phyloP scores from a whole-genome alignment of 2,113 vertebrate genomes.

The Sorex araneus region DNA sequence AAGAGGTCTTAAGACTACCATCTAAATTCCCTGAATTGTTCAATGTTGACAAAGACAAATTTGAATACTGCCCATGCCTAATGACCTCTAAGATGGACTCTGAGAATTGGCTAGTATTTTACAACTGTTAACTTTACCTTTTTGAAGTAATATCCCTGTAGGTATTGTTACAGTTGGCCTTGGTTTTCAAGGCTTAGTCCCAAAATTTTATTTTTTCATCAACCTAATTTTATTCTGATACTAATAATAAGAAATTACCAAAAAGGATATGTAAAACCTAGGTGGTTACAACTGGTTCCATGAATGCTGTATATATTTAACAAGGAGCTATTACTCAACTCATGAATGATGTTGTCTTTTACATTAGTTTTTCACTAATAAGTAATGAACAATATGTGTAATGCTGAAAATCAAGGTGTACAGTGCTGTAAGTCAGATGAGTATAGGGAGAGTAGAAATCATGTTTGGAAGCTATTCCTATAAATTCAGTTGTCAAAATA shows the following conservation, averaged over 20 bases:
- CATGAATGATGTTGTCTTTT: slow-evolving; percentile 17
- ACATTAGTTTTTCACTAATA: background rate
- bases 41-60: slow-evolving; percentile 4
- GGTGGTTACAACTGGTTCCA: background rate
- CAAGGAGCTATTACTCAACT: slow-evolving; percentile 5
- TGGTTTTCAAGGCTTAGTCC: background rate
- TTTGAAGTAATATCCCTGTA: background rate
- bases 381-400: slow-evolving; percentile 8
- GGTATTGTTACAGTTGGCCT: background rate
- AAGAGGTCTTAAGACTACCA: background rate
- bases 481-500: slow-evolving; percentile 19
- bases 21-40: background rate
- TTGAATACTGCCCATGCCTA: background rate
- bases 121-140: background rate
- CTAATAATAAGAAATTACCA: background rate
- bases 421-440: background rate
- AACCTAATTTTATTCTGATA: background rate
- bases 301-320: slow-evolving; percentile 2
- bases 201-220: background rate
- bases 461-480: background rate
- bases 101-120: background rate
- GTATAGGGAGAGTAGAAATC: background rate
- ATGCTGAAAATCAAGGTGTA: background rate
- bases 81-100: background rate
- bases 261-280: slow-evolving; percentile 8